These are phyloP conservation scores for Phalanger gymnotis DNA, from an alignment of 2,797 vertebrate genomes.

Conservation along the genomic window DNA sequence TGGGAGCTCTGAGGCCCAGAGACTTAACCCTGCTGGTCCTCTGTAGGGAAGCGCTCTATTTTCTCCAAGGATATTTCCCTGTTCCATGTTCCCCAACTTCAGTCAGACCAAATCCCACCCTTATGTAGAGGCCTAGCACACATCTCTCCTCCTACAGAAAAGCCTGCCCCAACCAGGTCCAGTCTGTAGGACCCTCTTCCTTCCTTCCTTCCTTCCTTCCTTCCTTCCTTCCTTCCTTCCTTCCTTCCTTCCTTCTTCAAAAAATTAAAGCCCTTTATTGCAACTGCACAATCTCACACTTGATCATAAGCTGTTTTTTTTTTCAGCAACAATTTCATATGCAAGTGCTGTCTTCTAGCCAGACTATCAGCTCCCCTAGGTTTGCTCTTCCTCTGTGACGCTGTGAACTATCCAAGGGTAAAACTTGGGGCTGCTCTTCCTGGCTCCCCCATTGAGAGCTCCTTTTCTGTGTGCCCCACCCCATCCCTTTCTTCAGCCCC, in stretches of 20 bases:
- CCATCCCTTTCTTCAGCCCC: background rate
- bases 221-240: background rate
- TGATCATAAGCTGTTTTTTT: background rate
- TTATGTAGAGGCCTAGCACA: background rate
- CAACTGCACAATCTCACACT: background rate
- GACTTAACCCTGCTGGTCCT: background rate
- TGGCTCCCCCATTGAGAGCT: background rate
- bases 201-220: background rate
- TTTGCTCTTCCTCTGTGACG: background rate
- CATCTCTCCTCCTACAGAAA: background rate
- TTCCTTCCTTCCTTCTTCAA: background rate
- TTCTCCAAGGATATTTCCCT: background rate
- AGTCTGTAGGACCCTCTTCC: background rate
- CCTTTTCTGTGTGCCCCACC: background rate
- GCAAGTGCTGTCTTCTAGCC: background rate
- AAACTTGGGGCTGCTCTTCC: background rate
- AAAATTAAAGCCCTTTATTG: background rate
- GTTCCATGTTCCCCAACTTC: background rate
- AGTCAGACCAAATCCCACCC: background rate
- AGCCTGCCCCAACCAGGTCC: background rate
- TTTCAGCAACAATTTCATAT: background rate
- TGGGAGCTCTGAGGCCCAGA: background rate
- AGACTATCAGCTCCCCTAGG: background rate
- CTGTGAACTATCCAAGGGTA: background rate
- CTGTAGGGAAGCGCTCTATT: background rate